Base-by-base conservation (phyloP, 2,888 invertebrate species). In the Pammene aurita region DNA sequence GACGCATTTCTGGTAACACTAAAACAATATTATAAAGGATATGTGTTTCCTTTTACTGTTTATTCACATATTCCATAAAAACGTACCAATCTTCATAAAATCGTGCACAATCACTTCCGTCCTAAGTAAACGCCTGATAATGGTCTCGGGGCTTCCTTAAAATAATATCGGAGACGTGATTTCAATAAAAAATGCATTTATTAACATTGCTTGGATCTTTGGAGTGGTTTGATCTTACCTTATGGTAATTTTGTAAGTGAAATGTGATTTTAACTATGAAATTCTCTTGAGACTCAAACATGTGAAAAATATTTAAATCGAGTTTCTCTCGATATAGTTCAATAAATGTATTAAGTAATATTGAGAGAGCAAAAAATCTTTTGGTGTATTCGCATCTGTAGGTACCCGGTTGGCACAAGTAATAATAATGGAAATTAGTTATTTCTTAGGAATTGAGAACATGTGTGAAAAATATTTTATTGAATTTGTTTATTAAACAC, bases 111-210 rank as follows among this genome's bases (percentile, higher is more conserved):
- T 63, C 52, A 68, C 57, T 68, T 42, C 63, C 2, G 68, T 64
- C 68, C 68, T 68, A 68, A 64, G 52, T 52, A 68, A 68, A 68
- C 62, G 38, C 9, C n/a, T 26, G 63, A 64, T 68, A 58, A 64
- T 68, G 68, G 68, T 35, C 44, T 38, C 10, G 50, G 13, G 18
- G 50, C 16, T 18, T 26, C 68, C 68, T n/a, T 64, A 68, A 58
- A 68, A 68, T 57, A 68, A 68, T 63, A 52, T 52, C 11, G 9
- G 57, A 7, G 57, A 68, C 68, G 63, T 68, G 68, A 58, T 68
- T 68, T 58, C 26, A 63, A 68, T 68, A 68, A 64, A 68, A 68
- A 68, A 7, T 68, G 57, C 68, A 64, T 64, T 52, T 62, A 68
- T 68, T 68, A 68, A 52, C 68, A 38, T 68, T 63, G 26, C 63